Conservation (phyloP, 2,888 invertebrate genomes). For the Eupithecia subumbrata region DNA sequence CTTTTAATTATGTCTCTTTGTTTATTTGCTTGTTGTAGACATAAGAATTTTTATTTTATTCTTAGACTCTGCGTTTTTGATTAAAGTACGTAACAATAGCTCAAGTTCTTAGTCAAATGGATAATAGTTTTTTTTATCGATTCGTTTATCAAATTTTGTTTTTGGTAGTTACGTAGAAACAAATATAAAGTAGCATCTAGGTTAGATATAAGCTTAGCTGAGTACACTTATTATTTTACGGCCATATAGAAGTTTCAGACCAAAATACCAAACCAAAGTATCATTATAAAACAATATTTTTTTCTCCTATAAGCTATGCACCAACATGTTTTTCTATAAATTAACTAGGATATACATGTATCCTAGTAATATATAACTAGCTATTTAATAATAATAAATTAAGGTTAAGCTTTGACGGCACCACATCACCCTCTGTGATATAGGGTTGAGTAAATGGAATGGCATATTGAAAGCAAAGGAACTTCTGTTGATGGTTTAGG, state of each 20-base stretch:
- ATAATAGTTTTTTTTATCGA: neutral
- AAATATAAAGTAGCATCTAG: neutral
- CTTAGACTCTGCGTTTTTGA: neutral
- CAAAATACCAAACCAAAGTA: neutral
- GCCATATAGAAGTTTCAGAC: neutral
- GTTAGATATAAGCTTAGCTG: neutral
- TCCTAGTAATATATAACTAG: slow-evolving; percentile 6
- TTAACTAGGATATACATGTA: neutral
- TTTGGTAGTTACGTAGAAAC: neutral
- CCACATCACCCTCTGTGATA: slow-evolving; percentile 82
- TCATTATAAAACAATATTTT: neutral
- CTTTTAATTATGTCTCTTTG: slow-evolving; percentile 20
- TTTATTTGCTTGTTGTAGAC: neutral
- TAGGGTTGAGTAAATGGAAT: slow-evolving; percentile 67
- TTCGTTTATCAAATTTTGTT: neutral
- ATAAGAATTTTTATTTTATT: neutral
- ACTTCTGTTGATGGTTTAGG: slow-evolving; percentile 69
- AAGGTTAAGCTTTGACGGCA: slow-evolving; percentile 40
- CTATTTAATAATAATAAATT: slow-evolving; percentile 42
- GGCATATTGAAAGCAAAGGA: slow-evolving; percentile 59
- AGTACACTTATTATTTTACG: neutral
- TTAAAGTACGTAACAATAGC: neutral
- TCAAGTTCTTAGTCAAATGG: slow-evolving; percentile 5
- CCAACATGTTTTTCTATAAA: neutral
- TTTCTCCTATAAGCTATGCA: neutral